These are phyloP conservation scores for Sycophila texana DNA, from an alignment of 2,888 invertebrate genomes.

Conservation along the genomic window DNA sequence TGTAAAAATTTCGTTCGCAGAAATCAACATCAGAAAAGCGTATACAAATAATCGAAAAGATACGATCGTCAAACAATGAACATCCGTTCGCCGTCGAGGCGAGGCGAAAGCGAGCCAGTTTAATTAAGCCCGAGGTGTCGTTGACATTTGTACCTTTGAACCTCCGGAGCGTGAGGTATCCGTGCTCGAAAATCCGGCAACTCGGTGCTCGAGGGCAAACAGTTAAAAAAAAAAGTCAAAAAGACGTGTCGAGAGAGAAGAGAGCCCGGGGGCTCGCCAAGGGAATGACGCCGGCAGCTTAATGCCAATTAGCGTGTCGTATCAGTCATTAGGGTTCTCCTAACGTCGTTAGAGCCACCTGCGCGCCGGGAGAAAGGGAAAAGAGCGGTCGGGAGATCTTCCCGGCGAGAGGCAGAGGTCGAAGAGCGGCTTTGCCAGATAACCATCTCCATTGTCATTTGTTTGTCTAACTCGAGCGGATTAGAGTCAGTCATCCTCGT, in stretches of 20 bases:
- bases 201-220: not conserved
- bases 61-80: not conserved
- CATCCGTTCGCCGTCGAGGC: not conserved
- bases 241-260: not conserved
- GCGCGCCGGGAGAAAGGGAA: conserved; percentile 58
- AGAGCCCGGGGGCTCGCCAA: not conserved
- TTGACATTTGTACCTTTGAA: conserved; percentile 21
- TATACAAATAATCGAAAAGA: not conserved
- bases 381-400: conserved; percentile 7
- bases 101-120: not conserved
- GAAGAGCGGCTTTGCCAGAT: conserved; percentile 54
- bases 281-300: conserved; percentile 60
- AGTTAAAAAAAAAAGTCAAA: conserved; percentile 3
- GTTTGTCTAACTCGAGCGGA: conserved; percentile 72
- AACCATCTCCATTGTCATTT: conserved; percentile 70
- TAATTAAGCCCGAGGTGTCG: conserved; percentile 29
- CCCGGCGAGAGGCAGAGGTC: conserved; percentile 19
- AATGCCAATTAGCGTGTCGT: conserved; percentile 72
- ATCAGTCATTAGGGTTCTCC: conserved; percentile 69
- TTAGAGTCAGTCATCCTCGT: conserved; percentile 72
- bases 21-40: too few relatives aligned
- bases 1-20: too few relatives aligned
- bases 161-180: not conserved
- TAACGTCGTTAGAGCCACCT: conserved; percentile 70
- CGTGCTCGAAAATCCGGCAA: conserved; percentile 16